Conservation (phyloP, 2,113 vertebrate genomes). For the Axis porcinus region DNA sequence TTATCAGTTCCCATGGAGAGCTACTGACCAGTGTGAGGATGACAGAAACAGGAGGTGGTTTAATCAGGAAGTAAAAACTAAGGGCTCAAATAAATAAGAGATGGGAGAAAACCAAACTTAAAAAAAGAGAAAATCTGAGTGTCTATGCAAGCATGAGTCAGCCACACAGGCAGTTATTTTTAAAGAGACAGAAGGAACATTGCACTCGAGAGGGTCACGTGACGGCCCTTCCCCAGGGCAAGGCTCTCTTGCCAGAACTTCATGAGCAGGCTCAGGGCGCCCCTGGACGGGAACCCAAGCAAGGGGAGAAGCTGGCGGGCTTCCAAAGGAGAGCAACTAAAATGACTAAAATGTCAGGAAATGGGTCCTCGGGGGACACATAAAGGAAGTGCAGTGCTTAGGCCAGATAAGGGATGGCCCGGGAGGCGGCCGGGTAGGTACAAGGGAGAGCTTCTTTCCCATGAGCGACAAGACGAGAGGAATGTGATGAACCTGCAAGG, state of each 20-base stretch:
- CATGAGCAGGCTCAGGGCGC: background rate
- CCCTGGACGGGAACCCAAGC: background rate
- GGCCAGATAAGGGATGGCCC: background rate
- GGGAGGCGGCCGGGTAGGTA: background rate
- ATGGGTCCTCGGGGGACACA: background rate
- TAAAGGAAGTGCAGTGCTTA: slow-evolving; percentile 17
- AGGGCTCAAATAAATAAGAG: background rate
- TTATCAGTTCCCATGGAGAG: background rate
- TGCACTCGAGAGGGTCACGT: background rate
- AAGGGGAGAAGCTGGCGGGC: background rate
- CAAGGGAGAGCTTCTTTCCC: background rate
- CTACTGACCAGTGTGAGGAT: background rate
- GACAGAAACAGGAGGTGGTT: background rate
- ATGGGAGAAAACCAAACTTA: background rate
- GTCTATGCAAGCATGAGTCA: background rate
- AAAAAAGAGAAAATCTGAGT: background rate
- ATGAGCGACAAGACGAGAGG: background rate
- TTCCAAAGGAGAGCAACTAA: background rate
- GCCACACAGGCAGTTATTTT: background rate
- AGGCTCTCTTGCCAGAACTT: background rate
- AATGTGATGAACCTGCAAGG: background rate
- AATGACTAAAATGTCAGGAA: background rate
- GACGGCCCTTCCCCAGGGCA: background rate
- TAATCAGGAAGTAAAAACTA: slow-evolving; percentile 2
- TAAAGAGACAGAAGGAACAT: background rate